Conservation (phyloP, 2,113 vertebrate species). For the Melierax canorus region DNA sequence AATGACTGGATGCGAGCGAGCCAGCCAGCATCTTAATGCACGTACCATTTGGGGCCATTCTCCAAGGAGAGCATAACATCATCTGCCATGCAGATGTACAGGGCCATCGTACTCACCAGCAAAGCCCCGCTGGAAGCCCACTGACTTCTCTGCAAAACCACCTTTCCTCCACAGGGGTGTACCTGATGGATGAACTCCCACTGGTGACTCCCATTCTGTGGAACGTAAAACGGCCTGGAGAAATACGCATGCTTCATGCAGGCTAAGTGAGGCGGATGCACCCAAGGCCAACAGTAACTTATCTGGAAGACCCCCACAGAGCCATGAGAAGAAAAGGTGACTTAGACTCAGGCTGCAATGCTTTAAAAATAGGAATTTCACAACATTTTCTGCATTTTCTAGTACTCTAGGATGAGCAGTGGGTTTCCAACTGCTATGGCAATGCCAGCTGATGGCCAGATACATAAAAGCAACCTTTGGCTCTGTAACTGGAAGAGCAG, state of each 20-base stretch:
- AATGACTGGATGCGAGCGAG: background rate
- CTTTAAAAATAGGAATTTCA: background rate
- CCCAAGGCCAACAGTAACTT: background rate
- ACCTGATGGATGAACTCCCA: background rate
- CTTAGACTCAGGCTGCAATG: background rate
- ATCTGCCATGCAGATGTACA: background rate
- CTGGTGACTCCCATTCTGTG: background rate
- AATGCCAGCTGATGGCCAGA: background rate
- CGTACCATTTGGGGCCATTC: background rate
- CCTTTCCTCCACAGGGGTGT: background rate
- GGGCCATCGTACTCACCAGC: background rate
- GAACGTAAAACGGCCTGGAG: background rate
- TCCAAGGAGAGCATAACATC: background rate
- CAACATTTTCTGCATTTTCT: background rate
- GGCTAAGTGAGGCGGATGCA: background rate
- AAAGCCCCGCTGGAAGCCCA: background rate
- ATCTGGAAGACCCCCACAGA: background rate
- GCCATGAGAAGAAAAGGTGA: background rate
- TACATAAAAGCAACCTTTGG: background rate
- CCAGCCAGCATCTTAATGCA: background rate
- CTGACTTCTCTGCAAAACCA: background rate
- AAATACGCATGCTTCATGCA: background rate
- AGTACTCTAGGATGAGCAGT: background rate
- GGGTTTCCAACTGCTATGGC: background rate
- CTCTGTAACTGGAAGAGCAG: background rate